Evolutionary conservation across 92 coral and sea anemone genomes (phyloP).

Genomic region (Ricordea florida): DNA sequence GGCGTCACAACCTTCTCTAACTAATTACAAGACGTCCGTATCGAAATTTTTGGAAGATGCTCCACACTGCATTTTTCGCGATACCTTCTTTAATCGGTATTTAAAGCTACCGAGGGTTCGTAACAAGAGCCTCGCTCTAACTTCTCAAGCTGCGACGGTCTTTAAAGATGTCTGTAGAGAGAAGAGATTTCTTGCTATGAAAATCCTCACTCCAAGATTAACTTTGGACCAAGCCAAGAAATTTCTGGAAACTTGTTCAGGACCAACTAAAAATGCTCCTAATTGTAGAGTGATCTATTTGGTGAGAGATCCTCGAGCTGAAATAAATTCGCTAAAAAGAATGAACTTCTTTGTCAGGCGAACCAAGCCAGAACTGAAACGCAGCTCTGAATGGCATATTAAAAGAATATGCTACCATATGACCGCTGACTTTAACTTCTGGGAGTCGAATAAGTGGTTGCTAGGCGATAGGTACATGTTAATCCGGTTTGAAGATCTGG

Average conservation of each 20-base stretch:
- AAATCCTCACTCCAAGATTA: slow-evolving; percentile 9
- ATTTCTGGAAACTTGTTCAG: not conserved
- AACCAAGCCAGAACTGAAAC: not conserved
- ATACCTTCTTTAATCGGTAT: not conserved
- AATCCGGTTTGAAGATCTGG: slow-evolving; percentile 32
- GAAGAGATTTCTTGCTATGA: not conserved
- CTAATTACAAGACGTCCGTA: not conserved
- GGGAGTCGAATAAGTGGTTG: not conserved
- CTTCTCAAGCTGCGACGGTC: not conserved
- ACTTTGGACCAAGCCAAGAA: not conserved
- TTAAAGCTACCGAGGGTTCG: not conserved
- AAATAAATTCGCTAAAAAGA: not conserved
- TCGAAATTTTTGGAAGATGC: not conserved
- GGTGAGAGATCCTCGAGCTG: slow-evolving; percentile 30
- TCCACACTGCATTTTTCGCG: not conserved
- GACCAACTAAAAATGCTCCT: no score
- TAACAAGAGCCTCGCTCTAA: not conserved
- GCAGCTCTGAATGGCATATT: not conserved
- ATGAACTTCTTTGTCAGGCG: not conserved
- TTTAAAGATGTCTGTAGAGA: slow-evolving; percentile 1
- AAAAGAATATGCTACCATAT: slow-evolving; percentile 9
- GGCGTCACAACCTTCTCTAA: not conserved
- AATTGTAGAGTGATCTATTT: slow-evolving; percentile 6
- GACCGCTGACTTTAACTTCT: not conserved
- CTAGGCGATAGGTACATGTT: not conserved